A percentile compares a stretch with the other conserved stretches of the same genome.
Conservation (phyloP, 2,888 invertebrate species). For the Agrochola macilenta region DNA sequence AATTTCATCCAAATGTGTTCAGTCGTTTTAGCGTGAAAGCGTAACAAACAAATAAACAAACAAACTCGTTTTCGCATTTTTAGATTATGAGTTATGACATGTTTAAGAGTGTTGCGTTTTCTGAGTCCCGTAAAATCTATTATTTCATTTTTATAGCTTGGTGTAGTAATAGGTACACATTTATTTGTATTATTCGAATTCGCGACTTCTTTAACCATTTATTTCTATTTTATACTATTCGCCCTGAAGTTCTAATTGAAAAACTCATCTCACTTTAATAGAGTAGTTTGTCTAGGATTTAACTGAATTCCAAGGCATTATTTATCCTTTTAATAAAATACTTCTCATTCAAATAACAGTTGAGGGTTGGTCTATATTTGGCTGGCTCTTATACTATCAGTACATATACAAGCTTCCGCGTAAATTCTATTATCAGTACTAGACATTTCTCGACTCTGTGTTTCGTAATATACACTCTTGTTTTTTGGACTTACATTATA, state of each 20-base stretch:
- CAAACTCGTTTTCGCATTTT: no score
- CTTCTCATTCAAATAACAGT: background rate
- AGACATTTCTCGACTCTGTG: no score
- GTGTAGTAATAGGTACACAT: no score
- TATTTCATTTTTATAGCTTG: no score
- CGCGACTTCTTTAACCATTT: no score
- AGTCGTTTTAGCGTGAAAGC: no score
- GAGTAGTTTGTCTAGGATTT: background rate
- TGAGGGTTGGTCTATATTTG: background rate
- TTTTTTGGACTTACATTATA: background rate
- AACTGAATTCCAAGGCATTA: background rate
- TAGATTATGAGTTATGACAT: no score
- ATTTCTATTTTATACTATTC: background rate
- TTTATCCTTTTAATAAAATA: conserved; percentile 1
- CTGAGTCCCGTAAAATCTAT: no score
- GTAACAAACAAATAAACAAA: no score
- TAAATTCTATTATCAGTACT: no score
- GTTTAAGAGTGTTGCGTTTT: background rate
- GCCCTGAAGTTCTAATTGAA: background rate
- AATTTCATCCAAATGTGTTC: no score
- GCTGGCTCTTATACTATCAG: background rate
- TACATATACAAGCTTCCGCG: background rate
- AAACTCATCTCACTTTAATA: background rate
- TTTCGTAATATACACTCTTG: background rate
- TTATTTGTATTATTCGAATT: background rate